Conservation (phyloP, 2,797 vertebrate species). For the Strix occidentalis region DNA sequence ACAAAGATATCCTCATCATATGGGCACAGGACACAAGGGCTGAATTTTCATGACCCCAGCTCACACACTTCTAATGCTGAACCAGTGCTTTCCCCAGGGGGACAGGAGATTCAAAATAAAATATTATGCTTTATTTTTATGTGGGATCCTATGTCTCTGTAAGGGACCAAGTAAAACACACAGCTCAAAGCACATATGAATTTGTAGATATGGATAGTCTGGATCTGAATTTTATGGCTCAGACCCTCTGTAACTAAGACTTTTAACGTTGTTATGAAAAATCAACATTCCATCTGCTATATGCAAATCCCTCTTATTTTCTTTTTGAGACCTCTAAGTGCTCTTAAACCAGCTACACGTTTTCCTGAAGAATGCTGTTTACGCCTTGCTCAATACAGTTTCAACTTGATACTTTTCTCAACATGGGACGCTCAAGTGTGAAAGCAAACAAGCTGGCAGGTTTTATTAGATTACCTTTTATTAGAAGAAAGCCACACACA, state of each 20-base stretch:
- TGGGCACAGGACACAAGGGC: not conserved
- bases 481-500: not conserved
- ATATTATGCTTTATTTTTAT: not conserved
- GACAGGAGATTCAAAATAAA: not conserved
- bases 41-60: not conserved
- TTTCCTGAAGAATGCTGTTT: slow-evolving; percentile 36
- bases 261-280: not conserved
- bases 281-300: not conserved
- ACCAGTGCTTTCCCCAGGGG: not conserved
- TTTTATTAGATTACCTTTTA: slow-evolving; percentile 46
- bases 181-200: not conserved
- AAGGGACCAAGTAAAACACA: not conserved
- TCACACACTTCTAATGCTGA: not conserved
- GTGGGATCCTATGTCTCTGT: not conserved
- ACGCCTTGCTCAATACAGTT: not conserved
- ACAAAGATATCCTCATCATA: not conserved
- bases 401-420: not conserved
- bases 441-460: slow-evolving; percentile 6
- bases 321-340: slow-evolving; percentile 5
- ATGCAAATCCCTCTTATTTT: slow-evolving; percentile 40
- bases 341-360: slow-evolving; percentile 27
- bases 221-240: not conserved
- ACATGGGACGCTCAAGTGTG: not conserved
- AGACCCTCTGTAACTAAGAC: not conserved
- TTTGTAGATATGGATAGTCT: not conserved